phyloP scores from a whole-genome alignment of 1,140 invertebrate genomes.

The Bombus superbus region DNA sequence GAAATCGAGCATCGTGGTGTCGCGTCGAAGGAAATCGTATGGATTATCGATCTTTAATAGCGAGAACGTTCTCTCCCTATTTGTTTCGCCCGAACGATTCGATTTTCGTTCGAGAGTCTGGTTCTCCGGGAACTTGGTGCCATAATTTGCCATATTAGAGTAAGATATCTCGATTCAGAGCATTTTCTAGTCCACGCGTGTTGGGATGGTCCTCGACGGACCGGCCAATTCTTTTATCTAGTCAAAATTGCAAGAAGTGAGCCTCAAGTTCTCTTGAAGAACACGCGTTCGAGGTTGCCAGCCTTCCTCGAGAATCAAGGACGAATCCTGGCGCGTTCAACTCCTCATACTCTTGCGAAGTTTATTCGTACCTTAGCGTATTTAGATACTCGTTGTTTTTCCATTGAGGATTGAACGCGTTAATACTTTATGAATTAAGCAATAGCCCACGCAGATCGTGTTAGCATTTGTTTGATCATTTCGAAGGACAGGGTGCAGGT shows the following conservation, averaged over 20 bases:
- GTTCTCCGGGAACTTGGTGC: slow-evolving; percentile 65
- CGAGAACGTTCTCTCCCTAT: neutral
- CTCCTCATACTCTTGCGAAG: neutral
- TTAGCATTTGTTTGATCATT: neutral
- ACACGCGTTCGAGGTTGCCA: neutral
- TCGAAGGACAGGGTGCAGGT: neutral
- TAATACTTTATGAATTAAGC: neutral
- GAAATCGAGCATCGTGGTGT: slow-evolving; percentile 24
- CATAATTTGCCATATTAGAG: slow-evolving; percentile 76
- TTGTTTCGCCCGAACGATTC: neutral
- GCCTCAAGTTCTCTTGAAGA: slow-evolving; percentile 24
- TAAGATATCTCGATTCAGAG: slow-evolving; percentile 54
- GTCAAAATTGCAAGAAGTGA: slow-evolving; percentile 73
- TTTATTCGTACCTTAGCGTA: neutral
- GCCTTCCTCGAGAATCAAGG: neutral
- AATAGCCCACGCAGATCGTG: neutral
- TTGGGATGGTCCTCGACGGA: neutral
- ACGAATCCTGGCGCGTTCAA: neutral
- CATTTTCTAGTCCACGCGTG: slow-evolving; percentile 69
- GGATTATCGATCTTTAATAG: slow-evolving; percentile 1
- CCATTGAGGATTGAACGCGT: neutral
- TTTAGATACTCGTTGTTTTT: neutral
- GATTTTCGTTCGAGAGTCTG: neutral
- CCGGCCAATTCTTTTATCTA: slow-evolving; percentile 65
- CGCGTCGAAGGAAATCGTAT: slow-evolving; percentile 30